A percentile compares a stretch with the other conserved stretches of the same genome.
These are phyloP conservation scores for Agrotis puta DNA, from an alignment of 2,888 invertebrate genomes.

Conservation along the genomic window DNA sequence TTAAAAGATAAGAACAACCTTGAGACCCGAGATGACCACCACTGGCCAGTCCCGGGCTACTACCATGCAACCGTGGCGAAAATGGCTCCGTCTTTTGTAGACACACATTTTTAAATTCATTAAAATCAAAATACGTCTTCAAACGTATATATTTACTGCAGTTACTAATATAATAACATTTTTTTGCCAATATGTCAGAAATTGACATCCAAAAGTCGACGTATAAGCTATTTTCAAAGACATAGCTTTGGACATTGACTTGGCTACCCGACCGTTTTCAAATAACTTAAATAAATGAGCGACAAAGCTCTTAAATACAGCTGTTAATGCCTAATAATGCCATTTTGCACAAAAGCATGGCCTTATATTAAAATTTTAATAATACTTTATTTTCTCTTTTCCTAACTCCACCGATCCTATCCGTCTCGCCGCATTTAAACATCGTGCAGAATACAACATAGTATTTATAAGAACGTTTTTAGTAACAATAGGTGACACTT, in stretches of 20 bases:
- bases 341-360: slow-evolving; percentile 25
- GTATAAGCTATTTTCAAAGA: slow-evolving; percentile 14
- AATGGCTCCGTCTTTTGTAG: slow-evolving; percentile 1
- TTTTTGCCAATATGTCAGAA: neutral
- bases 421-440: slow-evolving; percentile 13
- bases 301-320: slow-evolving; percentile 41
- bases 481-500: neutral
- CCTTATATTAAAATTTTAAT: slow-evolving; percentile 36
- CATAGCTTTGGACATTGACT: slow-evolving; percentile 1
- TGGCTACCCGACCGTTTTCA: slow-evolving; percentile 33
- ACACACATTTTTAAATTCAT: neutral
- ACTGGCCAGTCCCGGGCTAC: neutral
- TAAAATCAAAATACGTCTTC: slow-evolving; percentile 4
- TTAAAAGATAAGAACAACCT: neutral
- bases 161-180: neutral
- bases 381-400: slow-evolving; percentile 39
- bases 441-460: slow-evolving; percentile 28
- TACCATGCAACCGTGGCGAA: neutral
- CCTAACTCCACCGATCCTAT: neutral
- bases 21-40: neutral
- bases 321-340: slow-evolving; percentile 13
- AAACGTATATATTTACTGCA: slow-evolving; percentile 13
- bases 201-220: slow-evolving; percentile 9
- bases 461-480: neutral
- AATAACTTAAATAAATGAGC: slow-evolving; percentile 40